These are phyloP conservation scores for Rhinolophus ferrumequinum DNA, from an alignment of 2,113 vertebrate species.

Conservation along the genomic window DNA sequence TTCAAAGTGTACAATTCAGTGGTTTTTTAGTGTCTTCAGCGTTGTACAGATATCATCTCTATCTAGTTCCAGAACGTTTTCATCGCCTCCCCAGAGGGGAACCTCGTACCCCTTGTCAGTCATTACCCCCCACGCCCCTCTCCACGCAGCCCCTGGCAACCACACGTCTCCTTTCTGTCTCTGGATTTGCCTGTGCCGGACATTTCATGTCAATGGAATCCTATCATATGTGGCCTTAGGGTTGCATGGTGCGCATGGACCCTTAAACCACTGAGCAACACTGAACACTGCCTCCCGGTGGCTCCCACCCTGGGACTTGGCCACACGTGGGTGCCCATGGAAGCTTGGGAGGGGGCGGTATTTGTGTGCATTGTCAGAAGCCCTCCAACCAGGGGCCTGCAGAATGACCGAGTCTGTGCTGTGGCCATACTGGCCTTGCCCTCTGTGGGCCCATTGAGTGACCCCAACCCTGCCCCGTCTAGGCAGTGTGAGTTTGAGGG, in stretches of 20 bases:
- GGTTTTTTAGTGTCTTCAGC: neutral
- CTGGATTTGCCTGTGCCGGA: neutral
- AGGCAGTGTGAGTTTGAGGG: conserved; percentile 40
- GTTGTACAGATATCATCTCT: neutral
- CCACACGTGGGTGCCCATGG: rapidly evolving
- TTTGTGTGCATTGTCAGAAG: rapidly evolving
- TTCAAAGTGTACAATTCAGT: neutral
- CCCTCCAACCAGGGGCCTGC: neutral
- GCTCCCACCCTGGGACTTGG: neutral
- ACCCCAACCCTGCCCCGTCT: conserved; percentile 24
- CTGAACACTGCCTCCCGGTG: neutral
- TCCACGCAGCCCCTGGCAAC: neutral
- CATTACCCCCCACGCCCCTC: rapidly evolving
- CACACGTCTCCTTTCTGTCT: rapidly evolving
- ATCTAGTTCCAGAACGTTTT: neutral
- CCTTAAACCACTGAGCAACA: neutral
- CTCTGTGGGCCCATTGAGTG: conserved; percentile 24
- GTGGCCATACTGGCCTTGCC: neutral
- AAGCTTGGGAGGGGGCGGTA: neutral
- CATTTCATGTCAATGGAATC: neutral
- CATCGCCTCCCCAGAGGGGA: neutral
- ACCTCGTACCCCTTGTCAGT: rapidly evolving
- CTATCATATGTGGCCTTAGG: rapidly evolving
- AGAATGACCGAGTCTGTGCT: neutral
- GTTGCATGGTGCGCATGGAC: rapidly evolving